Evolutionary conservation across 2,113 vertebrate genomes (phyloP), one percentile per base, ranked within the genome.

Genomic region (Phainopepla nitens): DNA sequence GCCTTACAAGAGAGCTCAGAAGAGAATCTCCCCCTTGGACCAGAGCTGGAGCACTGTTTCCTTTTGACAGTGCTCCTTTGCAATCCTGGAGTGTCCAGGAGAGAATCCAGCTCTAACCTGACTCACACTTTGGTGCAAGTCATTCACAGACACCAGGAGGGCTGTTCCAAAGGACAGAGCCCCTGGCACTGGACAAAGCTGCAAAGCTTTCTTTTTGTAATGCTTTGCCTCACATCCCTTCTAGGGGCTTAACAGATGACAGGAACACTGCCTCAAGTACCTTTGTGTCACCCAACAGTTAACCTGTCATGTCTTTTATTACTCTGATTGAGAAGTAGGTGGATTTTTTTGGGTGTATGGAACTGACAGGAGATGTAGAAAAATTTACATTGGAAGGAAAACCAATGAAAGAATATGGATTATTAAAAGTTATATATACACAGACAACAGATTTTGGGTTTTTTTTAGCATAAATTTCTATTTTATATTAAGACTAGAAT

Each of bases 401-500:
- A 28, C 24, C 21, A 69, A 9, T 21, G 44, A 68, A 83, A 87
- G 10, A 4, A 15, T 42, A 33, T 5, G 13, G 39, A 57, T 80
- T 71, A 35, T 51, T 35, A 31, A 4, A 85, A 56, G 33, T 42
- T 77, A 58, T 2, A 82, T 47, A 87, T 51, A 87, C 15, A 81
- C 80, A 83, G 64, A 85, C 73, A 82, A 45, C 33, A 82, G 41
- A 44, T 87, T 76, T 66, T 12, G 25, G 7, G 22, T 66, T 89
- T 90, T 65, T 91, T 65, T 91, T 80, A 94, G 53, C 60, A 78
- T 87, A 49, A 64, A 79, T 76, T 90, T 90, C 49, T 42, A 76
- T 87, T 94, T 91, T 93, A 68, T 88, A 85, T 82, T 90, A 72
- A 71, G 84, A 82, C 57, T 79, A 69, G 61, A 87, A 45, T 72